Percentiles rank a stretch among this genome's conserved stretches.
Conservation (phyloP, 2,797 vertebrate species). For the Alosa sapidissima region DNA sequence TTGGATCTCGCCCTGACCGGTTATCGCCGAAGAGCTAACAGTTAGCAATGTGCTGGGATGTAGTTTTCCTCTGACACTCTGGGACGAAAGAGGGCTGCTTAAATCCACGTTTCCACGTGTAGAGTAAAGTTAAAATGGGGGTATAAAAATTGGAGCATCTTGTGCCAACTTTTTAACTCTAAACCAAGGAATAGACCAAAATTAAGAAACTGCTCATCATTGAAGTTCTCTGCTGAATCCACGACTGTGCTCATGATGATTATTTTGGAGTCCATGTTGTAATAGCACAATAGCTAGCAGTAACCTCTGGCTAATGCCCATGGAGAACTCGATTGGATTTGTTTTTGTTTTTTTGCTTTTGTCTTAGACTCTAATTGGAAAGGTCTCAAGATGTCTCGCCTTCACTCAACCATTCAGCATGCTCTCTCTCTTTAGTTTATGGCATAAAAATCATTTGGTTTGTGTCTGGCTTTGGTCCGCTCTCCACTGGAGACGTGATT, state of each 20-base stretch:
- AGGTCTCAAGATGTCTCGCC: slow-evolving; percentile 45
- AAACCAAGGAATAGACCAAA: slow-evolving; percentile 34
- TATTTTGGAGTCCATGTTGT: slow-evolving; percentile 32
- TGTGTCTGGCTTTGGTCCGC: slow-evolving; percentile 17
- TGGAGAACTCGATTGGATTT: slow-evolving; percentile 39
- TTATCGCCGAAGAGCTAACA: slow-evolving; percentile 48
- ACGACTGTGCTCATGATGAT: slow-evolving; percentile 34
- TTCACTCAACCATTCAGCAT: slow-evolving; percentile 36
- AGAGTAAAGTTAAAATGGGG: slow-evolving; percentile 36
- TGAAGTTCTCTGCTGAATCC: slow-evolving; percentile 30
- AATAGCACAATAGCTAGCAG: slow-evolving; percentile 42
- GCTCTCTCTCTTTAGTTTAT: slow-evolving; percentile 35
- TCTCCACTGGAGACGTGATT: not conserved
- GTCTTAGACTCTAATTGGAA: slow-evolving; percentile 43
- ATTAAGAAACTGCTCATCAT: slow-evolving; percentile 26
- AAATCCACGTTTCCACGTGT: slow-evolving; percentile 44
- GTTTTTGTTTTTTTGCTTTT: slow-evolving; percentile 35
- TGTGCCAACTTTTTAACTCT: slow-evolving; percentile 51
- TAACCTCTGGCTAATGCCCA: slow-evolving; percentile 44
- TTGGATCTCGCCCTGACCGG: slow-evolving; percentile 46
- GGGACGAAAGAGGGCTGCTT: slow-evolving; percentile 41
- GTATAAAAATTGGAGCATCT: slow-evolving; percentile 44
- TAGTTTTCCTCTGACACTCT: slow-evolving; percentile 32
- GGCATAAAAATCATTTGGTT: slow-evolving; percentile 27
- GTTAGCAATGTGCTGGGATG: slow-evolving; percentile 43